phyloP scores from a whole-genome alignment of 2,888 invertebrate genomes.

The Aporophyla lueneburgensis region DNA sequence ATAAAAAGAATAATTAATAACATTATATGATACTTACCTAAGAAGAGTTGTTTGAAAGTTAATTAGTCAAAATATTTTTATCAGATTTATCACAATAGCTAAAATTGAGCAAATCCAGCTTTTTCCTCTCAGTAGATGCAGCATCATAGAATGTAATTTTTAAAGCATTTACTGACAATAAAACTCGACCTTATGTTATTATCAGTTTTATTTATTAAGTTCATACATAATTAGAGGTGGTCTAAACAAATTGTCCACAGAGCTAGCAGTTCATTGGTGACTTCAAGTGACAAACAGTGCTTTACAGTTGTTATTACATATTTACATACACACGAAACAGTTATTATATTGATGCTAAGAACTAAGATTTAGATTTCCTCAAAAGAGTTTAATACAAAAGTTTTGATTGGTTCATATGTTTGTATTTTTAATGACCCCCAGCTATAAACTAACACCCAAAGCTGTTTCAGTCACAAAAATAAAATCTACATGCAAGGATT shows the following conservation, averaged over 20 bases:
- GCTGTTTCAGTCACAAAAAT: conserved; percentile 70
- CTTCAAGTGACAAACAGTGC: conserved; percentile 84
- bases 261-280: conserved; percentile 84
- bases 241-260: conserved; percentile 82
- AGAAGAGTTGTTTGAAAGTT: not conserved
- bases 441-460: conserved; percentile 74
- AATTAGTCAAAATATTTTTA: not conserved
- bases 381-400: conserved; percentile 60
- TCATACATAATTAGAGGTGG: conserved; percentile 85
- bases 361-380: conserved; percentile 73
- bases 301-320: conserved; percentile 79
- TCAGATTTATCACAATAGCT: not conserved
- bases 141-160: conserved; percentile 14
- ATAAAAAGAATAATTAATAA: not conserved
- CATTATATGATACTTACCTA: not conserved
- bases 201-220: conserved; percentile 88
- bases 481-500: conserved; percentile 76
- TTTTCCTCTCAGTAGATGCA: conserved; percentile 21
- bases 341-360: conserved; percentile 75
- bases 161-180: conserved; percentile 62
- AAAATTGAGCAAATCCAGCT: conserved; percentile 26
- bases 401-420: conserved; percentile 49
- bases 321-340: conserved; percentile 80
- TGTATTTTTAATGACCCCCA: conserved; percentile 50
- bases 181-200: conserved; percentile 74